Evolutionary conservation across 2,797 vertebrate species (phyloP), one percentile per base, ranked within the genome.

Genomic region (Falco peregrinus): DNA sequence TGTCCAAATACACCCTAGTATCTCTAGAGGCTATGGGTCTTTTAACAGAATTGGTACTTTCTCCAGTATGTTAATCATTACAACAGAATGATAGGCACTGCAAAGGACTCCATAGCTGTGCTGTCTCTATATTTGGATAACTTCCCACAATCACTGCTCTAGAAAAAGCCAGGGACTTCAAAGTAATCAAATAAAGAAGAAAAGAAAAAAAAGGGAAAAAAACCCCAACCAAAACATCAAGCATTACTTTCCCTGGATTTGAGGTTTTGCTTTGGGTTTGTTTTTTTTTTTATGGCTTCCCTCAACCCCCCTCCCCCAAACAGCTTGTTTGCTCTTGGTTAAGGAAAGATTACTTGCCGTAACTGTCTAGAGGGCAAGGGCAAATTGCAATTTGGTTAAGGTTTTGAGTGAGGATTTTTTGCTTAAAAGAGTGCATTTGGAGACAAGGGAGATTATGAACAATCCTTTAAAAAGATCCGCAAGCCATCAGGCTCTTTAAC

Each of bases 401-500:
- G 64, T 69, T 96, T 80, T 82, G 81, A 95, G 81, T 0, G 7
- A 87, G 75, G 75, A 83, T 95, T 87, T 92, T 85, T 90, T 17
- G 6, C 92, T 92, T 82, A 33, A 51, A 93, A 83, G 77, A 89
- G 60, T 91, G 37, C 41, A 39, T 83, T 96, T 91, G 83, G 81
- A 95, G 93, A 91, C 87, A 89, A 87, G 71, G 89, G 78, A 94
- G 87, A 95, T 96, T 78, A 97, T 82, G 90, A 96, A 87, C 92
- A 93, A 92, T 81, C 78, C 61, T 84, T 92, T 95, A 96, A 92
- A 82, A 92, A 85, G 89, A 78, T 93, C 82, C 67, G 59, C 24
- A 26, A 80, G 61, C 75, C 84, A 77, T 90, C 68, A 85, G 47
- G 41, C 78, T 81, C 33, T 59, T 96, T 87, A 87, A 96, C 65